Evolutionary conservation across 2,797 vertebrate species (phyloP), one percentile per base, ranked within the genome.

Genomic region (Xerus rutilus): DNA sequence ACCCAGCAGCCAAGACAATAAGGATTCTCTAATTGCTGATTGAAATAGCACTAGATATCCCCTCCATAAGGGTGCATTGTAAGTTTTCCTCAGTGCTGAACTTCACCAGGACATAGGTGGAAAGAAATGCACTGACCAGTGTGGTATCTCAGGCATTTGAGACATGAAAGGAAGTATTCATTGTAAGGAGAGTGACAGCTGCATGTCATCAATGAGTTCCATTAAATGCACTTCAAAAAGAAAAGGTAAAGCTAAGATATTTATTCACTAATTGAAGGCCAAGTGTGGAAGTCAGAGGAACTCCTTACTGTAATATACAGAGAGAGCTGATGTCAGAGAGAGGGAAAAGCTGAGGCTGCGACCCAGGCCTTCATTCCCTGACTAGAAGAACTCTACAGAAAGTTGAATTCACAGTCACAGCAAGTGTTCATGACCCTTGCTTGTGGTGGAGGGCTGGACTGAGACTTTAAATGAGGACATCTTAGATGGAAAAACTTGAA

Each of bases 41-140:
- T 2, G 39, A 28, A 70, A 5, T 20, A 67, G 5, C 1, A 2
- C 2, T 18, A 39, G 18, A 4, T 12, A 30, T 30, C 3, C 23
- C 62, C 35, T 52, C 17, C 4, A 1, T 2, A 5, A 9, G 17
- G 5, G 21, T 35, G 39, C 5, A 5, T 17, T 3, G 39, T 39
- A 74, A 35, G 47, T 52, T 78, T 86, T 73, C 35, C 15, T 21
- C 2, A 14, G 20, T 11, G 28, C 17, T 57, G 11, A 73, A 59
- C 18, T 12, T 21, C 2, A 52, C 3, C 11, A 28, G 15, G 67
- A 32, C 43, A 9, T 10, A 28, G 13, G n/a, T 28, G 12, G 43
- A 70, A 83, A 49, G 43, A 25, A 76, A 64, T 28, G 0, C 15
- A 23, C 7, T 23, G 7, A 23, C 15, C 67, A 23, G 1, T 30